These are phyloP conservation scores for Pao palembangensis DNA, from an alignment of 2,113 vertebrate species.

Conservation along the genomic window DNA sequence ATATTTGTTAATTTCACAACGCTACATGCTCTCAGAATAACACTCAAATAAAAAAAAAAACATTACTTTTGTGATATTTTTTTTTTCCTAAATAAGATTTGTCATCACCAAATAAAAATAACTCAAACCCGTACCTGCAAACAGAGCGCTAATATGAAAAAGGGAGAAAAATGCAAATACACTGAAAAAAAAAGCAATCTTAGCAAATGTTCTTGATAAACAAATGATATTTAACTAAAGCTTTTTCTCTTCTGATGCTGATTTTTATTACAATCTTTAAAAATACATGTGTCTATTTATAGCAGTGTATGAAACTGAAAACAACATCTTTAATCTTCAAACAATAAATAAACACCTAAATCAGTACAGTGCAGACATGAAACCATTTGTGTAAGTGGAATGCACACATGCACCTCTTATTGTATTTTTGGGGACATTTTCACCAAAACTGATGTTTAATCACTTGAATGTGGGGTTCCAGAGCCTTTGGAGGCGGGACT, in stretches of 20 bases:
- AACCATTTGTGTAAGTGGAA: conserved; percentile 10
- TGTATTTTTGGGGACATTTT: not conserved
- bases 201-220: too few relatives aligned
- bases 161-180: too few relatives aligned
- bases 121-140: too few relatives aligned
- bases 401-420: not conserved
- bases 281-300: not conserved
- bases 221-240: too few relatives aligned
- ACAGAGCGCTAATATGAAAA: too few relatives aligned
- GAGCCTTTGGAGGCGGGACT: conserved; percentile 69
- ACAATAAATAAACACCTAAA: conserved; percentile 47
- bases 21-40: too few relatives aligned
- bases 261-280: conserved; percentile 9
- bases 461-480: conserved; percentile 84
- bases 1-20: too few relatives aligned
- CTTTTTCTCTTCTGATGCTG: not conserved
- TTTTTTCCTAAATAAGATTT: too few relatives aligned
- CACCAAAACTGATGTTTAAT: conserved; percentile 25
- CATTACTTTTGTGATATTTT: too few relatives aligned
- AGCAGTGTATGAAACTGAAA: not conserved
- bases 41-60: too few relatives aligned
- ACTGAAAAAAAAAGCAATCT: too few relatives aligned
- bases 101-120: too few relatives aligned
- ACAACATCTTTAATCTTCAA: conserved; percentile 7
- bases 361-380: conserved; percentile 19